These are phyloP conservation scores for Psittacara wagleri DNA, from an alignment of 2,113 vertebrate genomes.

Conservation along the genomic window DNA sequence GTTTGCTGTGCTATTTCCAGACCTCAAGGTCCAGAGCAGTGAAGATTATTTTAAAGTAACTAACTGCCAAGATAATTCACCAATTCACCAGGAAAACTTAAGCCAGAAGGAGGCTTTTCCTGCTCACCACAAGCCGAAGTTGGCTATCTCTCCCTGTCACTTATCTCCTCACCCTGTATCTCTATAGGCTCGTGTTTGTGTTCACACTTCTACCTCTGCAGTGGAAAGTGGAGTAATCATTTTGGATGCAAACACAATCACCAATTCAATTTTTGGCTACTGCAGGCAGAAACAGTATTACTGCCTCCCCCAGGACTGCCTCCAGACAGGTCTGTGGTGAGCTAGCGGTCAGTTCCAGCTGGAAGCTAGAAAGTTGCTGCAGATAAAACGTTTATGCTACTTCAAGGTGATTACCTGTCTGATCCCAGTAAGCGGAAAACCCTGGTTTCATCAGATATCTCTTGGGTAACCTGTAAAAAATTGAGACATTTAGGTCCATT, in stretches of 20 bases:
- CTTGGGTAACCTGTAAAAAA: slow-evolving; percentile 90
- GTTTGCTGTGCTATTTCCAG: not conserved
- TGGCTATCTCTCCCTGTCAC: not conserved
- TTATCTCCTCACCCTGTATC: not conserved
- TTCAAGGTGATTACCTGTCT: slow-evolving; percentile 85
- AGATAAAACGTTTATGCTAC: not conserved
- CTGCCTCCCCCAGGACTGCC: not conserved
- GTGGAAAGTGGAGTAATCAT: not conserved
- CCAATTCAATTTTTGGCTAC: not conserved
- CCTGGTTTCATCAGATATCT: slow-evolving; percentile 95
- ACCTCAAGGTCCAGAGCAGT: not conserved
- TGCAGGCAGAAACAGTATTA: not conserved
- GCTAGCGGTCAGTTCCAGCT: not conserved
- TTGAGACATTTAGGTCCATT: not conserved
- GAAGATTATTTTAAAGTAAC: not conserved
- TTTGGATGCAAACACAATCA: not conserved
- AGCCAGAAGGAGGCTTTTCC: not conserved
- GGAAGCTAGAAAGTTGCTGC: not conserved
- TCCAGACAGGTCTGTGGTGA: not conserved
- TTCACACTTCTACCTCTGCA: not conserved
- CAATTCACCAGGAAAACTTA: not conserved
- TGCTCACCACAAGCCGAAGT: not conserved
- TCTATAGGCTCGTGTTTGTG: not conserved
- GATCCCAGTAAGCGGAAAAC: slow-evolving; percentile 95
- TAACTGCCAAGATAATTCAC: not conserved